Conservation (phyloP, 37 sponge, comb jelly and placozoan species). For the Lycopodina hypogea region DNA sequence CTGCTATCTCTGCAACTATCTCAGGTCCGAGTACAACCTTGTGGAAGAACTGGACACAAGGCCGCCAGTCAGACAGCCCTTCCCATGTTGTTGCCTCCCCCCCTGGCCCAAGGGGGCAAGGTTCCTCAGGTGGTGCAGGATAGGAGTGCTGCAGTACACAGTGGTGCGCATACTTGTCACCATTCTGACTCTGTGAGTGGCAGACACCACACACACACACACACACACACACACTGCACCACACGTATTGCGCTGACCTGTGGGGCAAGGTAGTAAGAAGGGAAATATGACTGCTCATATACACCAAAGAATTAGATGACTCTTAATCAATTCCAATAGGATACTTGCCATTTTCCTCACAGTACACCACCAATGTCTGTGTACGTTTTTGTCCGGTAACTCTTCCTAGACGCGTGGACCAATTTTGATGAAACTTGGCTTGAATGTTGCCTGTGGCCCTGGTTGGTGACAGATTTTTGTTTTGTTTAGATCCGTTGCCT, state of each 20-base stretch:
- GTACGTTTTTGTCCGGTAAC: no score
- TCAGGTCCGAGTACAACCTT: conserved; percentile 58
- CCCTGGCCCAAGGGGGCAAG: conserved; percentile 55
- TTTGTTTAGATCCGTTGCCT: no score
- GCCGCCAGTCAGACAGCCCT: conserved; percentile 37
- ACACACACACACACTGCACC: no score
- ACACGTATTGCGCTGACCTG: no score
- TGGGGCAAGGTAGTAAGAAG: not conserved
- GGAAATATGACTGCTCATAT: not conserved
- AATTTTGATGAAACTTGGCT: no score
- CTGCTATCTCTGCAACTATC: conserved; percentile 81
- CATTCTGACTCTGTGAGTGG: conserved; percentile 68
- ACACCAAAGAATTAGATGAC: not conserved
- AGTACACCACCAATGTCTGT: no score
- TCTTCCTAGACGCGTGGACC: no score
- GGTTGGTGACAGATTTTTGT: no score
- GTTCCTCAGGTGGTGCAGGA: conserved; percentile 66
- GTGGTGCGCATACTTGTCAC: conserved; percentile 59
- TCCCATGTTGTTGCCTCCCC: conserved; percentile 70
- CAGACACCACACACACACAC: no score
- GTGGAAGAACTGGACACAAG: conserved; percentile 31
- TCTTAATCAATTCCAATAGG: not conserved
- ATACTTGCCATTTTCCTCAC: no score
- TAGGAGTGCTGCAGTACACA: conserved; percentile 79
- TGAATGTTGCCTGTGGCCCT: no score